Base-by-base conservation (phyloP, 1,140 invertebrate species). In the Euwallacea similis region DNA sequence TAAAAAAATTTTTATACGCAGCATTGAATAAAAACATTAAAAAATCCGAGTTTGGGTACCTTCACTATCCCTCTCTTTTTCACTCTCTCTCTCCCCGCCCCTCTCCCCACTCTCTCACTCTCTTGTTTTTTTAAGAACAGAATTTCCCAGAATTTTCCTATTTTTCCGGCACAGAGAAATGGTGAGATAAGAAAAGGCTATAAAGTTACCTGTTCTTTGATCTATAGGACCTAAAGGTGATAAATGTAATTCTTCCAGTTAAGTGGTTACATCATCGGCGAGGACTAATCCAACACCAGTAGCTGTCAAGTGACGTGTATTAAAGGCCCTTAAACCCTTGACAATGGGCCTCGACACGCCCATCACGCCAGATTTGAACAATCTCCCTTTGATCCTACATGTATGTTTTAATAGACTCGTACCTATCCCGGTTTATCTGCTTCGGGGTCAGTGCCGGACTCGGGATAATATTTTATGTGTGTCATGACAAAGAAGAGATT, bases 231-330 rank as follows among this genome's bases (percentile, higher is more conserved):
- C 21, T 4, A 33, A 33, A 33, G 21, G 21, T 33, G 21, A 33
- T 33, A 33, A 33, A 33, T 33, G 21, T 4, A 33, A 33, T 33
- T 33, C 21, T 50, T 50, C 54, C 54, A 21, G 16, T 56, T 56
- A 15, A 56, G n/a, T 53, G 42, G 21, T 41, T 65, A 65, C 62
- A 46, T 43, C 55, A 58, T 42, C 43, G 53, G 41, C 42, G n/a
- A 42, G 11, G 47, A 42, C 46, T 47, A 42, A n/a, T 43, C 53
- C 21, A 71, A 74, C 63, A 71, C 73, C 64, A 69, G 73, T 74
- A 74, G 73, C 73, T 74, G 73, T 74, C 73, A 74, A 74, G 69
- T 74, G 73, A 74, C 75, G 73, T 74, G 75, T 70, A 74, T 67
- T 71, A 73, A 76, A 68, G 63, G 67, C 70, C 72, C 69, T 72